These are phyloP conservation scores for Drosophila murphyi DNA, from an alignment of 1,140 invertebrate species.

Conservation along the genomic window DNA sequence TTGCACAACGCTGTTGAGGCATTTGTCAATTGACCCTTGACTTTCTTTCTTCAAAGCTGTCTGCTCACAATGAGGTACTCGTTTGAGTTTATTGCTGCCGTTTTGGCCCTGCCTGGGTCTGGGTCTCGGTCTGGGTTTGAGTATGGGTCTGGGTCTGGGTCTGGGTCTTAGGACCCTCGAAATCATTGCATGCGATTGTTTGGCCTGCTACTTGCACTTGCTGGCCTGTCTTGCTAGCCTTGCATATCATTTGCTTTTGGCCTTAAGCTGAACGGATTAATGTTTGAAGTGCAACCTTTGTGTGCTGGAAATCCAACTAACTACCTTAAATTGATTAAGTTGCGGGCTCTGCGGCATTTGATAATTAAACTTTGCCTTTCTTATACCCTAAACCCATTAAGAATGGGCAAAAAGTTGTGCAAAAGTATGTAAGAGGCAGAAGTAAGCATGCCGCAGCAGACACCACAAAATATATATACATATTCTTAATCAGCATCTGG, in stretches of 20 bases:
- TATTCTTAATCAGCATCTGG: too few relatives aligned
- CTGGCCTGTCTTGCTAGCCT: conserved; percentile 10
- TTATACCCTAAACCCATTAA: too few relatives aligned
- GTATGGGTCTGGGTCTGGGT: too few relatives aligned
- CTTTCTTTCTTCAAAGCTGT: conserved; percentile 40
- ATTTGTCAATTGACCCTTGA: conserved; percentile 55
- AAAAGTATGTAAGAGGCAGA: too few relatives aligned
- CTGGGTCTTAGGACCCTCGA: too few relatives aligned
- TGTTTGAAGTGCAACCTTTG: conserved; percentile 5
- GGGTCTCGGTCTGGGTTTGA: neutral
- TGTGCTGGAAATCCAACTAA: conserved; percentile 11
- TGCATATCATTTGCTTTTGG: conserved; percentile 35
- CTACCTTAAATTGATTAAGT: conserved; percentile 4
- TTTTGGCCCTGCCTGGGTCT: neutral
- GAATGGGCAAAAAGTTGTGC: too few relatives aligned
- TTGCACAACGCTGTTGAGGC: conserved; percentile 25
- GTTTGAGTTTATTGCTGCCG: conserved; percentile 18
- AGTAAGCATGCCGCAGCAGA: too few relatives aligned
- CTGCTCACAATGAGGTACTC: conserved; percentile 15
- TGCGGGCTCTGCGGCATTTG: conserved; percentile 1
- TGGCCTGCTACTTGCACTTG: conserved; percentile 21
- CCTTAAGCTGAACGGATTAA: neutral
- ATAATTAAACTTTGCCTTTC: conserved; percentile 1
- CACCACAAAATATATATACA: too few relatives aligned
- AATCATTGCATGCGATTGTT: conserved; percentile 61